phyloP scores from a whole-genome alignment of 2,113 vertebrate genomes.

The Dascyllus trimaculatus region DNA sequence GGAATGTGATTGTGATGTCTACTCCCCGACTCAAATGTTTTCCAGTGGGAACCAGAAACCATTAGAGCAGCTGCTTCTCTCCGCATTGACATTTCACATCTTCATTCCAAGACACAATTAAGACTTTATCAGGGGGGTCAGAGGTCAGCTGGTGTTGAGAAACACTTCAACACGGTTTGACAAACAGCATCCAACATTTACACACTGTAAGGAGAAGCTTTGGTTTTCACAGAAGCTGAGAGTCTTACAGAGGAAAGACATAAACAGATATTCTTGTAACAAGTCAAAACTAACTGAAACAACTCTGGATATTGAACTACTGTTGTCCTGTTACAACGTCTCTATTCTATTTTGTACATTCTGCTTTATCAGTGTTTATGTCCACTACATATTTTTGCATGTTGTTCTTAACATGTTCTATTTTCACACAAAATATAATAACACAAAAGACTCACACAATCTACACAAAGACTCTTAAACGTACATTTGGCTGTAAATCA shows the following conservation, averaged over 20 bases:
- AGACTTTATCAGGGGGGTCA: background rate
- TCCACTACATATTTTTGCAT: background rate
- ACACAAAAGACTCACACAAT: background rate
- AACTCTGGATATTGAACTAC: background rate
- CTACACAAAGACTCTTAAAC: background rate
- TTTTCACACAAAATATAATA: background rate
- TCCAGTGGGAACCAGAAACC: background rate
- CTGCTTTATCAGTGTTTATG: background rate
- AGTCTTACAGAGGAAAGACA: background rate
- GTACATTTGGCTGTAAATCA: background rate
- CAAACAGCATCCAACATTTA: background rate
- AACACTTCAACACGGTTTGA: background rate
- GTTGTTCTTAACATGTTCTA: background rate
- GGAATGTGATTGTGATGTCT: no score
- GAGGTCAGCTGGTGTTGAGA: background rate
- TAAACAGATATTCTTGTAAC: background rate
- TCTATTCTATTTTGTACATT: constrained; percentile 8
- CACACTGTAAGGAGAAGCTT: background rate
- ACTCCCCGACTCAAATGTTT: background rate
- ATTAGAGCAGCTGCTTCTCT: background rate
- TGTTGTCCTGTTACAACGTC: constrained; percentile 15
- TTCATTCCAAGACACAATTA: background rate
- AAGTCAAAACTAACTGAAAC: background rate
- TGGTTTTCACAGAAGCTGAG: background rate
- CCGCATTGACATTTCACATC: no score